Percentiles rank a stretch among this genome's conserved stretches.
Conservation (phyloP, 2,888 invertebrate species). For the Achlya flavicornis region DNA sequence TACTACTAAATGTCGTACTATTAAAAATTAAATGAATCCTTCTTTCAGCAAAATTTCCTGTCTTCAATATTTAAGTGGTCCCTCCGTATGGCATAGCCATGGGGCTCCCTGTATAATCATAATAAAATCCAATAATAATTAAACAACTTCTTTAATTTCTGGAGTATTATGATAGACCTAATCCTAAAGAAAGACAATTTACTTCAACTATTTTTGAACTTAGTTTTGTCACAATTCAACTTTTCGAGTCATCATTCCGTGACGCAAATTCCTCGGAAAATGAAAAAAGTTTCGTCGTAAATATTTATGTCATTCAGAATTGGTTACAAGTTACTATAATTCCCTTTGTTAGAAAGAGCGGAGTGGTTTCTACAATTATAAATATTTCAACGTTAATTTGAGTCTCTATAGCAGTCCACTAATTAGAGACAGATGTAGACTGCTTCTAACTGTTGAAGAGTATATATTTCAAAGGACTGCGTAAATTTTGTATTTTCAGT, state of each 20-base stretch:
- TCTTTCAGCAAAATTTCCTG: too few species aligned
- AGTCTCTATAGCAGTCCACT: neutral
- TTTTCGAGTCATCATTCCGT: neutral
- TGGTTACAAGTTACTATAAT: neutral
- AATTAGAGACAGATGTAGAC: neutral
- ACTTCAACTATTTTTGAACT: too few species aligned
- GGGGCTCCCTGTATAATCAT: too few species aligned
- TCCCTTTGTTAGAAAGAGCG: neutral
- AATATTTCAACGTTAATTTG: slow-evolving; percentile 4
- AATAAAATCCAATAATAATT: too few species aligned
- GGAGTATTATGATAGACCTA: too few species aligned
- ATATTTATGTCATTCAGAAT: neutral
- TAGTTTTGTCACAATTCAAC: neutral
- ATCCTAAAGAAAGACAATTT: too few species aligned
- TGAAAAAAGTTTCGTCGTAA: neutral
- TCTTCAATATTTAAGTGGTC: too few species aligned
- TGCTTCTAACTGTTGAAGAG: neutral
- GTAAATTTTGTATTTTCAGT: neutral
- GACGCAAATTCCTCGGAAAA: neutral
- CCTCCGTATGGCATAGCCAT: too few species aligned
- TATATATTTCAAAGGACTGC: neutral
- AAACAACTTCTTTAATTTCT: too few species aligned
- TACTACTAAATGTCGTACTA: too few species aligned
- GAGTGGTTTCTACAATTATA: neutral
- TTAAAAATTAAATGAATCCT: too few species aligned